phyloP scores from a whole-genome alignment of 2,797 vertebrate species.

The Chloroceryle inda region DNA sequence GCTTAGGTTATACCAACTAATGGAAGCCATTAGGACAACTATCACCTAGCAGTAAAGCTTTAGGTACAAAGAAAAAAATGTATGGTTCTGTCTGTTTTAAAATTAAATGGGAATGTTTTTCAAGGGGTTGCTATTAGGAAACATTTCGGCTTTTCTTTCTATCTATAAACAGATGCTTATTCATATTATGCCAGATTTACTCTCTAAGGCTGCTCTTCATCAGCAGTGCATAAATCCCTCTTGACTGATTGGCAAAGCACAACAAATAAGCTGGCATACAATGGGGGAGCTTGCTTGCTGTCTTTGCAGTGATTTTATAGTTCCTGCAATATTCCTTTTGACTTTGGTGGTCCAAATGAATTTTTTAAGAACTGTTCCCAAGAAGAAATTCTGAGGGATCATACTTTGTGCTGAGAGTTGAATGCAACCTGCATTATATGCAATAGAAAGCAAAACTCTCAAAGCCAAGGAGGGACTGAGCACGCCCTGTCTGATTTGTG shows the following conservation, averaged over 20 bases:
- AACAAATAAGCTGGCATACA: not conserved
- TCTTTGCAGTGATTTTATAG: constrained; percentile 1
- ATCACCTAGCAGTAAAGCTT: not conserved
- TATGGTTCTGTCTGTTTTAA: constrained; percentile 18
- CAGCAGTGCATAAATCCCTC: constrained; percentile 32
- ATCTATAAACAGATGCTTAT: constrained; percentile 47
- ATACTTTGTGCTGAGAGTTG: not conserved
- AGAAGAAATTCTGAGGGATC: not conserved
- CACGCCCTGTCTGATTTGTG: constrained; percentile 29
- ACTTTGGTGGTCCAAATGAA: not conserved
- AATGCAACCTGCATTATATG: not conserved
- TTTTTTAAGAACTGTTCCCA: not conserved
- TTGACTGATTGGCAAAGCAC: constrained; percentile 17
- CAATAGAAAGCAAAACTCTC: not conserved
- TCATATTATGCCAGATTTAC: constrained; percentile 41
- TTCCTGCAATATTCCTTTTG: not conserved
- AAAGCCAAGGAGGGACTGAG: not conserved
- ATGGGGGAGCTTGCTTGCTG: not conserved
- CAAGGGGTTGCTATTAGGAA: constrained; percentile 26
- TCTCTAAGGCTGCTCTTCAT: constrained; percentile 52
- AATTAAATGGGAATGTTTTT: not conserved
- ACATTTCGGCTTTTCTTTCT: constrained; percentile 27
- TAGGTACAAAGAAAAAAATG: constrained; percentile 11
- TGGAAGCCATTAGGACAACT: not conserved
- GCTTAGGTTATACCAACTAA: not conserved